Evolutionary conservation across 2,113 vertebrate genomes (phyloP), one percentile per base, ranked within the genome.

Genomic region (Nothobranchius kuhntae): DNA sequence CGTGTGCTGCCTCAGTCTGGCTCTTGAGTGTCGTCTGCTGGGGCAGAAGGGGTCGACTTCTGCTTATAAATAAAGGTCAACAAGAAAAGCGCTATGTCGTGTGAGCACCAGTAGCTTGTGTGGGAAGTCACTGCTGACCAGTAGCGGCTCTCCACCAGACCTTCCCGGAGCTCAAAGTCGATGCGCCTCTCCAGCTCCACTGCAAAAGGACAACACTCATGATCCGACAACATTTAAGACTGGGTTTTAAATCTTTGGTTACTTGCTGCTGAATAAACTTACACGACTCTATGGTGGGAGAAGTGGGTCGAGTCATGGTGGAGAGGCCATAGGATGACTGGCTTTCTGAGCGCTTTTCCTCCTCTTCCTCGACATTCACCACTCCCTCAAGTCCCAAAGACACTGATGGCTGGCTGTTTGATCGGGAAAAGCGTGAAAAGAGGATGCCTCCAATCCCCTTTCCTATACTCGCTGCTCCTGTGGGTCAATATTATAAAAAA

Each of bases 71-170:
- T 95, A 91, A 99, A 99, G 64, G 96, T 97, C 68, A 99, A 91
- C 14, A 99, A 93, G 87, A 99, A 99, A 13, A 98, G 95, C 0
- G 98, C 96, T 9, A 99, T 94, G 66, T 99, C 98, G 80, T 96
- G 94, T 6, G 97, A 99, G 40, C 94, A 96, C 98, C 98, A 99
- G 53, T 99, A 99, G 68, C 96, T 95, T 17, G 98, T 99, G 88
- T 99, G 97, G 0, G 98, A 99, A 0, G 97, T 99, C 87, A 99
- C 96, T 0, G 96, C 95, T 0, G 98, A 99, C 98, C 97, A 99
- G 71, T 98, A 99, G 73, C 97, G 94, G 86, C 95, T 99, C 89
- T 98, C 96, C 89, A 99, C 97, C 3, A 99, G 87, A 75, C 97
- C 96, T 87, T 99, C 98, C 73, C 96, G 89, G 73, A 99, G 95